Percentiles rank a stretch among this genome's conserved stretches.
Evolutionary conservation across 2,113 vertebrate species (phyloP).

Genomic region (Rattus rattus): DNA sequence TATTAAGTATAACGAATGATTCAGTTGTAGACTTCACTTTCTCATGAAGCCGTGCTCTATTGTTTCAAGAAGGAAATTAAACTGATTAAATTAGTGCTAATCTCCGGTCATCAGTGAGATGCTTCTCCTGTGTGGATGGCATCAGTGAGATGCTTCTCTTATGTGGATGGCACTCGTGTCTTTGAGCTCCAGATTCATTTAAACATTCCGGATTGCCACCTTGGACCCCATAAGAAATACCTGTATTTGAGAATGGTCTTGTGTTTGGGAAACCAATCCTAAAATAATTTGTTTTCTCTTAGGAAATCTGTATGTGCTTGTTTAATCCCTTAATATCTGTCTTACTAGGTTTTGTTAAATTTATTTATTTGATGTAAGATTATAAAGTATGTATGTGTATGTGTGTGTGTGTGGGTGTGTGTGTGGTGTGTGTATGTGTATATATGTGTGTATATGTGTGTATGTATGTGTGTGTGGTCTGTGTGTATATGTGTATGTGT

Average conservation of each 20-base stretch:
- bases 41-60: background rate
- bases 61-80: constrained; percentile 66
- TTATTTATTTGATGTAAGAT: constrained; percentile 1
- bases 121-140: background rate
- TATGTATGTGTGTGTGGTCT: too few species aligned
- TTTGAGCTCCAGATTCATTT: background rate
- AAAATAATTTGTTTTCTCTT: background rate
- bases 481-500: too few species aligned
- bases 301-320: background rate
- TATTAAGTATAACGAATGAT: constrained; percentile 50
- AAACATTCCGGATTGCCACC: background rate
- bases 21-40: constrained; percentile 19
- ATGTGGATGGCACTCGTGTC: background rate
- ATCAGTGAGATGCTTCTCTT: background rate
- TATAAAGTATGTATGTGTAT: background rate
- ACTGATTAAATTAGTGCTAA: constrained; percentile 67
- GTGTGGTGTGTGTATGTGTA: background rate
- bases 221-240: background rate
- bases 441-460: too few species aligned
- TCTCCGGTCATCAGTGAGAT: constrained; percentile 40
- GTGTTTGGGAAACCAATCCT: background rate
- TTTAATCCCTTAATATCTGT: background rate
- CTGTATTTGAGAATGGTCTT: background rate
- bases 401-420: background rate
- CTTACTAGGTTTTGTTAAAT: background rate